Evolutionary conservation across 2,888 invertebrate species (phyloP).

Genomic region (Notocelia uddmanniana): DNA sequence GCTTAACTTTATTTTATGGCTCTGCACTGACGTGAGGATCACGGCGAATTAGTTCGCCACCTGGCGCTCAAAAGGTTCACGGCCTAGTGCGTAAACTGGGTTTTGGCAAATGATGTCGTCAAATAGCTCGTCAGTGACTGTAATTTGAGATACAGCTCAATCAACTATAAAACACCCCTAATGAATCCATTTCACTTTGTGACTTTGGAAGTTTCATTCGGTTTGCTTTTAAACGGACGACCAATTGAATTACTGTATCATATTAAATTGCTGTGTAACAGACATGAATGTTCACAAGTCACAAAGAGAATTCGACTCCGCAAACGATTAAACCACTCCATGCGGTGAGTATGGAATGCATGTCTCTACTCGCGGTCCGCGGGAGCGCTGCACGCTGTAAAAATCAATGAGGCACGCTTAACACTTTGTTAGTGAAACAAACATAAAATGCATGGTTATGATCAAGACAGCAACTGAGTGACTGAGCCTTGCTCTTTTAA

Average conservation of each 20-base stretch:
- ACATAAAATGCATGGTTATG: constrained; percentile 2
- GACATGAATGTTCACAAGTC: not conserved
- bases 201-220: not conserved
- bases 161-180: not conserved
- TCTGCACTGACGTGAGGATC: no score
- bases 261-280: no score
- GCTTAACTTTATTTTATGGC: no score
- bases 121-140: not conserved
- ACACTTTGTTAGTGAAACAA: constrained; percentile 24
- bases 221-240: not conserved
- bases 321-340: constrained; percentile 10
- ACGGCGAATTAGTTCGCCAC: no score
- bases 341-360: constrained; percentile 10
- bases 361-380: not conserved
- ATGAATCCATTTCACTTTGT: constrained; percentile 6
- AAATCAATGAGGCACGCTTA: constrained; percentile 15
- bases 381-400: not conserved
- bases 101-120: not conserved
- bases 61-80: no score
- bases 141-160: not conserved
- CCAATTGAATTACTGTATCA: not conserved
- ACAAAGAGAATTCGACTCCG: not conserved
- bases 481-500: no score
- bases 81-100: not conserved
- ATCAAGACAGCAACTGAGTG: no score